Conservation (phyloP, 2,797 vertebrate genomes). For the Lepilemur septentrionalis region DNA sequence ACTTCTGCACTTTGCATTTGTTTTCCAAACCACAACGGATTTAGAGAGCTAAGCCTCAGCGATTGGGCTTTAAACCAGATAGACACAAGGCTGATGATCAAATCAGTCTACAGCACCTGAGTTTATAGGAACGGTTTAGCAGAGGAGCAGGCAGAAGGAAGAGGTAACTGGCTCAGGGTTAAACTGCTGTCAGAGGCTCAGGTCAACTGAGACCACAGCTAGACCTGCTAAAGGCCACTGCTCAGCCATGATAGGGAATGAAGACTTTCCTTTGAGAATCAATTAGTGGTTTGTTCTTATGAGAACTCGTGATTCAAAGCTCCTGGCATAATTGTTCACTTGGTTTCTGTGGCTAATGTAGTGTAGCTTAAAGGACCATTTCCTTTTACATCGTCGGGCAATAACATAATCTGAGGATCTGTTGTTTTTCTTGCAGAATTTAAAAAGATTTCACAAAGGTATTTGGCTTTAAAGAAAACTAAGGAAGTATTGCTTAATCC, state of each 20-base stretch:
- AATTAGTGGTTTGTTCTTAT: constrained; percentile 4
- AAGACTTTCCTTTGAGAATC: background rate
- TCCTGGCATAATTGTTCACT: background rate
- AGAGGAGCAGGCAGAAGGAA: background rate
- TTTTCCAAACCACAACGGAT: background rate
- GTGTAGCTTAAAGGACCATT: background rate
- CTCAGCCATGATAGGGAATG: background rate
- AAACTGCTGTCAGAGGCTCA: background rate
- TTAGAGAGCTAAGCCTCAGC: background rate
- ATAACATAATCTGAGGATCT: background rate
- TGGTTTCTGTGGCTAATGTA: background rate
- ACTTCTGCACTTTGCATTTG: background rate
- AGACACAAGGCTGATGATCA: background rate
- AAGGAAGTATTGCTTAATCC: background rate
- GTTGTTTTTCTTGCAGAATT: constrained; percentile 19
- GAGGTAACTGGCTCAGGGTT: background rate
- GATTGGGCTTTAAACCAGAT: background rate
- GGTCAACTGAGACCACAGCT: background rate
- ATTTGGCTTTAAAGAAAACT: background rate
- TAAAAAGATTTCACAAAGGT: background rate
- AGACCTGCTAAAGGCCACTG: background rate
- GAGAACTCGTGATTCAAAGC: constrained; percentile 1
- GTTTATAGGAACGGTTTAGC: background rate
- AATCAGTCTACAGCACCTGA: background rate
- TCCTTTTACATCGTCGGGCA: background rate